Conservation (phyloP, 2,113 vertebrate genomes). For the Channa maculata region DNA sequence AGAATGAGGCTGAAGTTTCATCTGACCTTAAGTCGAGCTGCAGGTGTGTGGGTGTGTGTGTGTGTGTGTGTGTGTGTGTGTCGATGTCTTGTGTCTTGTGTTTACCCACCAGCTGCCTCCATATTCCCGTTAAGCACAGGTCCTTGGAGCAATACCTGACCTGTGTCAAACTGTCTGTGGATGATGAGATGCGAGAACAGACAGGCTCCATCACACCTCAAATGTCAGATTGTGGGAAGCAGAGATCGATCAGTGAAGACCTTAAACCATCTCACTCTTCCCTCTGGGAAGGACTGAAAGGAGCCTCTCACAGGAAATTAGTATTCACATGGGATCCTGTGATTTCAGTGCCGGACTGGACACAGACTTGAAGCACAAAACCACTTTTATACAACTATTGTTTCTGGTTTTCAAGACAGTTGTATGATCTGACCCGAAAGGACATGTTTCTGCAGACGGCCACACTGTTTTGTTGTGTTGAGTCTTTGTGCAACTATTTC, state of each 20-base stretch:
- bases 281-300: constrained; percentile 46
- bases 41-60: background rate
- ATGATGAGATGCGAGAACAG: constrained; percentile 36
- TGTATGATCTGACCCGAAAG: background rate
- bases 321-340: constrained; percentile 52
- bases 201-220: constrained; percentile 43
- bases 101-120: constrained; percentile 29
- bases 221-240: constrained; percentile 63
- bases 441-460: background rate
- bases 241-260: constrained; percentile 62
- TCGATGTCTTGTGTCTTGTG: background rate
- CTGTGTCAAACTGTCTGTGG: constrained; percentile 25
- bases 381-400: constrained; percentile 16
- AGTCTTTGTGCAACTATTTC: background rate
- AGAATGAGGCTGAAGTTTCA: background rate
- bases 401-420: constrained; percentile 17
- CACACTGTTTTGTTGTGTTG: constrained; percentile 1
- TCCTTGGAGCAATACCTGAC: constrained; percentile 15
- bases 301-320: constrained; percentile 64
- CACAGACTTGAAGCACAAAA: constrained; percentile 33
- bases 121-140: background rate
- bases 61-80: background rate
- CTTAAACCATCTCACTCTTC: constrained; percentile 52
- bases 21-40: background rate
- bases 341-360: constrained; percentile 43